Evolutionary conservation across 2,797 vertebrate species (phyloP).

Genomic region (Amblyopsis hoosieri): DNA sequence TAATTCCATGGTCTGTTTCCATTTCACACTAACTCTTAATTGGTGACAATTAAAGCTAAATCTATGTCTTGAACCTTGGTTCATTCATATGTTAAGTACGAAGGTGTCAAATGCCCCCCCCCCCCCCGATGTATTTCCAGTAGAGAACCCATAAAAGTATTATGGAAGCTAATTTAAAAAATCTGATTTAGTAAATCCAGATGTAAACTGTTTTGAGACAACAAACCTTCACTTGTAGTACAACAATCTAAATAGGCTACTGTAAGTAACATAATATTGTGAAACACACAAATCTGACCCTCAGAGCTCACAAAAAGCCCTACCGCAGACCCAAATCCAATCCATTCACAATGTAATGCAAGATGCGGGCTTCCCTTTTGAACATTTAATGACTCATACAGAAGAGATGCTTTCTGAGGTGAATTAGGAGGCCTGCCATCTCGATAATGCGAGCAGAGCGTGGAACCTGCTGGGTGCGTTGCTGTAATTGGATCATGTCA

Average conservation of each 20-base stretch:
- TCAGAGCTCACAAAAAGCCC: slow-evolving; percentile 15
- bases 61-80: slow-evolving; percentile 51
- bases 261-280: slow-evolving; percentile 34
- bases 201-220: slow-evolving; percentile 54
- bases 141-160: slow-evolving; percentile 41
- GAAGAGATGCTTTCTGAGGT: slow-evolving; percentile 56
- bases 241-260: slow-evolving; percentile 40
- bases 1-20: slow-evolving; percentile 56
- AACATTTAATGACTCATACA: slow-evolving; percentile 69
- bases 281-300: slow-evolving; percentile 37
- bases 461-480: slow-evolving; percentile 22
- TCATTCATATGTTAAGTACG: slow-evolving; percentile 46
- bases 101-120: slow-evolving; percentile 45
- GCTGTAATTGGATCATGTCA: slow-evolving; percentile 67
- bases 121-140: slow-evolving; percentile 35
- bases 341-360: slow-evolving; percentile 54
- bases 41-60: slow-evolving; percentile 63
- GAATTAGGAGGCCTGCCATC: slow-evolving; percentile 71
- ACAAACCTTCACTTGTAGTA: slow-evolving; percentile 43
- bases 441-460: slow-evolving; percentile 57
- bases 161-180: slow-evolving; percentile 34
- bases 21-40: slow-evolving; percentile 63
- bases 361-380: slow-evolving; percentile 57
- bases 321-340: slow-evolving; percentile 53
- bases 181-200: slow-evolving; percentile 47